Evolutionary conservation across 2,888 invertebrate genomes (phyloP).

Genomic region (Tholera decimalis): DNA sequence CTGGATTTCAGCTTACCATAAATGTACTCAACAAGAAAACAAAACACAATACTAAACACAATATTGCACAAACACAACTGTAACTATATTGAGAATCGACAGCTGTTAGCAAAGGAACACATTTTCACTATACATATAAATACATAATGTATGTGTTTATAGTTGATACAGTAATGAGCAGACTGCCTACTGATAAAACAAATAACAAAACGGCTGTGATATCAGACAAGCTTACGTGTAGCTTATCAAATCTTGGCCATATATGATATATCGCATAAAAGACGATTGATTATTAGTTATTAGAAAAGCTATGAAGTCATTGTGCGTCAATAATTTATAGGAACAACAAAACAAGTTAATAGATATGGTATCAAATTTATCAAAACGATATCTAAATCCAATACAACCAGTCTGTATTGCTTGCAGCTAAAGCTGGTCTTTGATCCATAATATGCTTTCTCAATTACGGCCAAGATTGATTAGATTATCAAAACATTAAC

Average conservation of each 20-base stretch:
- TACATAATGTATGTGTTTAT: neutral
- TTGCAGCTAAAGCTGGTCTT: neutral
- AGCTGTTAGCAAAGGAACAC: neutral
- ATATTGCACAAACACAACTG: neutral
- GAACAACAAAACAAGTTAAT: neutral
- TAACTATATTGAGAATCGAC: neutral
- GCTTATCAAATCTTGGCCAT: conserved; percentile 25
- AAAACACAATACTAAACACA: neutral
- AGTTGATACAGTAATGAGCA: neutral
- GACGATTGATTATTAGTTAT: conserved; percentile 17
- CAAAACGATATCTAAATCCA: conserved; percentile 7
- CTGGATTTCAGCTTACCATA: neutral
- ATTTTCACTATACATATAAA: neutral
- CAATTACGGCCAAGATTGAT: neutral
- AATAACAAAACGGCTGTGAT: conserved; percentile 18
- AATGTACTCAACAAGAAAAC: too few relatives aligned
- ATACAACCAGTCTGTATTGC: neutral
- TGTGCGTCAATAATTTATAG: conserved; percentile 7
- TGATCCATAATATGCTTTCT: neutral
- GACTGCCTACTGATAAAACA: neutral
- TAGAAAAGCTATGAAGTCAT: conserved; percentile 17
- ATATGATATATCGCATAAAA: conserved; percentile 3
- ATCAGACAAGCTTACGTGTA: conserved; percentile 7
- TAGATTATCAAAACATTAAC: too few relatives aligned
- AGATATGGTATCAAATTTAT: neutral